Base-by-base conservation (phyloP, 2,888 invertebrate species). In the Osmoderma eremita region DNA sequence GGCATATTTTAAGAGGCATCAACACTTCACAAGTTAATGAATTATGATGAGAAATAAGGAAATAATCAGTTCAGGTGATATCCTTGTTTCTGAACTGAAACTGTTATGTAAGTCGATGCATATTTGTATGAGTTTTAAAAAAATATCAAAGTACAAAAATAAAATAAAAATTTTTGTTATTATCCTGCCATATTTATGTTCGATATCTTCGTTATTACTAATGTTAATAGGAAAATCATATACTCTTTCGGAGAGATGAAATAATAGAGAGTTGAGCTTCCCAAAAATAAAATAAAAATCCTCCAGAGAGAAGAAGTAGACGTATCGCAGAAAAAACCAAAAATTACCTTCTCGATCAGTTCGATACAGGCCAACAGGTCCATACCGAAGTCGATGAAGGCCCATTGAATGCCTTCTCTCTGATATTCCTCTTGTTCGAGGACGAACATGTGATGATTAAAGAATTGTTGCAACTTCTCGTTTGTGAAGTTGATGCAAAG, bases 381-480 rank as follows among this genome's bases (percentile, higher is more conserved):
- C 90, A 95, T 91, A 85, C 94, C 94, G 85, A 94, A 94, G 87
- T 94, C 94, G 84, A 95, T 94, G 86, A 95, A 95, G 80, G 90
- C 90, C 94, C 94, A 95, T 82, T 92, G 89, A 85, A 95, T 94
- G 82, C 94, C 94, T 86, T 95, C 94, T 77, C 89, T 88, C 82
- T 93, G 91, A 85, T 94, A 95, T 83, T 94, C 94, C 86, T 95
- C 94, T 88, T 94, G 94, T 86, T 94, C 94, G 81, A 95, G 88
- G 75, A 95, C 93, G 85, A 94, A 94, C 94, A 95, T 95, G 87
- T 95, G 91, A 82, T 94, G 94, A 85, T 94, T 94, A 90, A 95
- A 95, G 89, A 94, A 95, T 86, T 95, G 94, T 86, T 95, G 94
- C 79, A 95, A 88, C 83, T 94, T 92, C 87, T 94, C 94, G 84